Evolutionary conservation across 2,113 vertebrate species (phyloP).

Genomic region (Hypanus sabinus): DNA sequence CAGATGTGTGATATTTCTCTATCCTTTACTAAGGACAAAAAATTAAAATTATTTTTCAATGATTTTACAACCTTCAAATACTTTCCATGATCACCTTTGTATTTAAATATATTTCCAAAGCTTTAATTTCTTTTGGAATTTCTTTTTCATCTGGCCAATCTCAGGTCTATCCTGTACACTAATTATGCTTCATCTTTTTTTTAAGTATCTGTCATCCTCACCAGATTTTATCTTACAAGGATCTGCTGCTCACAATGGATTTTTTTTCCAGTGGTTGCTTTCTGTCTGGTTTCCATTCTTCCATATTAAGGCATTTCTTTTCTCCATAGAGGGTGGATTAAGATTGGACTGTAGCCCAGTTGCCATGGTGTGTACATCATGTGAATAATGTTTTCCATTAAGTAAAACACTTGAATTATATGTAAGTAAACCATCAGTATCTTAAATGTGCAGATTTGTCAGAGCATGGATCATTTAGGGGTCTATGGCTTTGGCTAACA

Average conservation of each 20-base stretch:
- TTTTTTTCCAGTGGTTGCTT: not conserved
- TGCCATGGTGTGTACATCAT: not conserved
- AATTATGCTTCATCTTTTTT: not conserved
- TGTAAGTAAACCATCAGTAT: conserved; percentile 5
- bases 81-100: not conserved
- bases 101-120: not conserved
- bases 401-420: conserved; percentile 14
- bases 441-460: not conserved
- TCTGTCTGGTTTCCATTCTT: conserved; percentile 13
- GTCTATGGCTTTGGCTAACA: not conserved
- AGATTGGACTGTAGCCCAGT: conserved; percentile 1
- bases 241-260: not conserved
- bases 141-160: not conserved
- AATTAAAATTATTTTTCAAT: not conserved
- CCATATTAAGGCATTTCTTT: not conserved
- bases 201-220: not conserved
- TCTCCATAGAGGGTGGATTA: not conserved
- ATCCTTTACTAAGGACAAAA: not conserved
- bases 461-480: not conserved
- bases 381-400: conserved; percentile 13
- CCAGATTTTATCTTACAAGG: not conserved
- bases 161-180: not conserved
- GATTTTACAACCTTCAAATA: not conserved
- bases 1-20: not conserved
- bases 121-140: not conserved